Conservation (phyloP, 2,113 vertebrate species). For the Melanerpes aurifrons region DNA sequence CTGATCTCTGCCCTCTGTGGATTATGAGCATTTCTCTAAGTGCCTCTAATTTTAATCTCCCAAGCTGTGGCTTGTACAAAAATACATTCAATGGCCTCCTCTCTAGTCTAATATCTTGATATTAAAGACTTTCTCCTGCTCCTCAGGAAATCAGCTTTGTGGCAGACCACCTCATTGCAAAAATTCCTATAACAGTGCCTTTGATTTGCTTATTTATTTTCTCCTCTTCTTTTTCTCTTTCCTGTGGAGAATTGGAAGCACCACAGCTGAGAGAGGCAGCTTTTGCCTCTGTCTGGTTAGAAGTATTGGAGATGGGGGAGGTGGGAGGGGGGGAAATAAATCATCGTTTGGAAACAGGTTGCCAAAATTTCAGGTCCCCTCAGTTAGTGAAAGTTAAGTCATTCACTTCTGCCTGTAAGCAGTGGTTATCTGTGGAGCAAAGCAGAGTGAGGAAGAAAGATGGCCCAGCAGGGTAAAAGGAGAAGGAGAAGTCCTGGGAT, state of each 20-base stretch:
- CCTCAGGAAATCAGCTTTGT: constrained; percentile 58
- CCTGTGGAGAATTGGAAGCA: constrained; percentile 31
- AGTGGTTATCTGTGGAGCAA: constrained; percentile 44
- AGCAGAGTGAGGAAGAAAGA: constrained; percentile 14
- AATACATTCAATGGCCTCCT: constrained; percentile 53
- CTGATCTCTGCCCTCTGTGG: constrained; percentile 61
- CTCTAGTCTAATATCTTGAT: constrained; percentile 54
- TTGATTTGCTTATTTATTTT: background rate
- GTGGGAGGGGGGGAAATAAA: background rate
- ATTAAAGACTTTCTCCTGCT: constrained; percentile 57
- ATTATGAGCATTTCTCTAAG: constrained; percentile 61
- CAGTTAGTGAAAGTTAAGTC: constrained; percentile 38
- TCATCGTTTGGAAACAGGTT: constrained; percentile 10
- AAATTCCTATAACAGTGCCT: too few species aligned
- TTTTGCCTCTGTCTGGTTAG: constrained; percentile 32
- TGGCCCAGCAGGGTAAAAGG: constrained; percentile 18
- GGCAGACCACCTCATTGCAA: constrained; percentile 39
- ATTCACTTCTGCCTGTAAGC: constrained; percentile 50
- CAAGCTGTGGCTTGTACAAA: constrained; percentile 61
- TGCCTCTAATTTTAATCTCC: constrained; percentile 70
- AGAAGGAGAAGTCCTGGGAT: constrained; percentile 42
- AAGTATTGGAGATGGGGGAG: background rate
- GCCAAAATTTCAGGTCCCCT: constrained; percentile 45
- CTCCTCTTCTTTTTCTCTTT: too few species aligned
- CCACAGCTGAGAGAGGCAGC: constrained; percentile 23